phyloP scores from a whole-genome alignment of 1,140 invertebrate species.

The Proales similis region DNA sequence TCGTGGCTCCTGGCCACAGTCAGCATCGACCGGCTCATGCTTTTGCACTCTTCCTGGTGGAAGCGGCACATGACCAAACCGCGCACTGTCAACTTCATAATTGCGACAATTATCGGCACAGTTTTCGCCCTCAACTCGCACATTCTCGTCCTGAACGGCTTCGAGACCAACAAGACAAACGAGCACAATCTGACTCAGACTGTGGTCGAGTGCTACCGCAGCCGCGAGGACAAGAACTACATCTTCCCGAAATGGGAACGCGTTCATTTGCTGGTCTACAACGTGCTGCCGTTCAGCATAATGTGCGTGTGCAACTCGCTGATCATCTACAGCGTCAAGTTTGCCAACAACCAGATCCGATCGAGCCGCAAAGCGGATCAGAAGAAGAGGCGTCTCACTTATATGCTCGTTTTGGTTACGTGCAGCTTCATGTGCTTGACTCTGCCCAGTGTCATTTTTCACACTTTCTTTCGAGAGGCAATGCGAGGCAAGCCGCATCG shows the following conservation, averaged over 20 bases:
- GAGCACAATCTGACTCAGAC: neutral
- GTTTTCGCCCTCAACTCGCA: constrained; percentile 9
- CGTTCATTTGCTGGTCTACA: constrained; percentile 36
- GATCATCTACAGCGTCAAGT: constrained; percentile 34
- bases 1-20: constrained; percentile 14
- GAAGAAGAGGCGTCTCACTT: constrained; percentile 4
- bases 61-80: constrained; percentile 3
- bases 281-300: constrained; percentile 29
- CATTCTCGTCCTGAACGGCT: constrained; percentile 25
- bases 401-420: constrained; percentile 34
- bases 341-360: neutral
- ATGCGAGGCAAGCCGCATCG: constrained; percentile 4
- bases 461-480: constrained; percentile 18
- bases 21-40: constrained; percentile 22
- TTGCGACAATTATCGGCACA: neutral
- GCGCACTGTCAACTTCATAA: constrained; percentile 4
- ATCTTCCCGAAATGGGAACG: constrained; percentile 36
- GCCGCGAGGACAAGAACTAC: constrained; percentile 1
- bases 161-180: neutral
- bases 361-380: neutral
- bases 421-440: constrained; percentile 31
- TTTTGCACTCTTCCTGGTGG: constrained; percentile 11
- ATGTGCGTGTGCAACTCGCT: constrained; percentile 29
- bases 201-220: constrained; percentile 15
- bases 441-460: constrained; percentile 34